Evolutionary conservation across 2,113 vertebrate genomes (phyloP), one percentile per base, ranked within the genome.

Genomic region (Manacus vitellinus): DNA sequence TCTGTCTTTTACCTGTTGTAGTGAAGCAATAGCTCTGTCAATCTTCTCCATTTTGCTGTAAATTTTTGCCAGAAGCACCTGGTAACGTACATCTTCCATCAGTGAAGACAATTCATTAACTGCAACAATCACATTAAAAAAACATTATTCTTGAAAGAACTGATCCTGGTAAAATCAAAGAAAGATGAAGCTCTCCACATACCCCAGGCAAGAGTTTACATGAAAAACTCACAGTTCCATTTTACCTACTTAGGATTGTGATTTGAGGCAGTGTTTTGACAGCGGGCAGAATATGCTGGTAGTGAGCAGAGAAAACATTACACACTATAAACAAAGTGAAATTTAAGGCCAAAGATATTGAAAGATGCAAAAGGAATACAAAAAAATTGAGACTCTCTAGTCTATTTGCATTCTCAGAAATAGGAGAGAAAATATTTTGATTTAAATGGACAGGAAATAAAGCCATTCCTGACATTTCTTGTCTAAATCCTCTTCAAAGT

Each of bases 51-150:
- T 98, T 98, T 99, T 99, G 96, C 97, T 99, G 93, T 99, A 99
- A 89, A 99, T 96, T 97, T 99, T 99, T 91, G 99, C 99, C 93
- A 99, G 97, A 92, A 99, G 98, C 89, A 99, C 97, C 30, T 98
- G 98, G 95, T 99, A 99, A 68, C 98, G 99, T 68, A 98, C 99
- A 94, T 99, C 98, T 67, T 99, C 99, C 85, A 99, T 99, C 78
- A 99, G 98, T 31, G 97, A 97, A 21, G 96, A 97, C 41, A 99
- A 97, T 66, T 99, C 99, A 93, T 98, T 99, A 79, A 98, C 99
- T 99, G 54, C 24, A 88, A 94, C 68, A 96, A 95, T 77, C 73
- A 61, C 5, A 85, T 76, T 30, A 51, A 78, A 73, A 19, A 92
- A 63, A 33, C 12, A 56, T 46, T 41, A 27, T 76, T 77, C 27